Evolutionary conservation across 2,797 vertebrate species (phyloP), one percentile per base, ranked within the genome.

Genomic region (Dipus sagitta): DNA sequence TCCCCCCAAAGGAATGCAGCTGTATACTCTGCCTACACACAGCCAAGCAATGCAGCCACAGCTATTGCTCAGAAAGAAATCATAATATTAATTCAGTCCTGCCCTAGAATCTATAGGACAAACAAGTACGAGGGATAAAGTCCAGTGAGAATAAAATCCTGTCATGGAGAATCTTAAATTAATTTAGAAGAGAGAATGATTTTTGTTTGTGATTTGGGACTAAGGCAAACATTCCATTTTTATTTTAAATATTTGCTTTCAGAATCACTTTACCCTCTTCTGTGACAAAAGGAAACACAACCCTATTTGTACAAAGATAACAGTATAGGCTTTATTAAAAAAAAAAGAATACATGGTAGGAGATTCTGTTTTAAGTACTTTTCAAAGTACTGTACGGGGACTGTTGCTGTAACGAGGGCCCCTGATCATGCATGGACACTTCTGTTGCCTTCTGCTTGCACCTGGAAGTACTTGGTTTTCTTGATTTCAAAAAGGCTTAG

Each of bases 191-290:
- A 76, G 21, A 86, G 77, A 87, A 70, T 7, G 28, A 78, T 84
- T 58, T 54, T 68, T 75, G 58, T 83, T 86, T 93, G 42, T 91
- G 91, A 90, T 90, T 90, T 83, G n/a, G 15, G 38, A 26, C 17
- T 28, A 83, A 92, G 74, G 58, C 68, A 95, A 96, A 93, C 62
- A 83, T 38, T 20, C 23, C 28, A 20, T 47, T 90, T 96, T 94
- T 67, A 30, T 77, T 92, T 85, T 93, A 89, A 94, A 90, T 95
- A 93, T 95, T 93, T 97, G 78, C 82, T 38, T 90, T 90, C 13
- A 12, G 28, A 94, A 95, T 90, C 68, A 88, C n/a, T 77, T 92
- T 60, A 80, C 62, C 74, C 23, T 70, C 28, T 68, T 47, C 28
- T 23, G 11, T 92, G 54, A 91, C 88, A 76, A 95, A 96, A 79